Evolutionary conservation across 2,113 vertebrate species (phyloP).

Genomic region (Neolamprologus devosi): DNA sequence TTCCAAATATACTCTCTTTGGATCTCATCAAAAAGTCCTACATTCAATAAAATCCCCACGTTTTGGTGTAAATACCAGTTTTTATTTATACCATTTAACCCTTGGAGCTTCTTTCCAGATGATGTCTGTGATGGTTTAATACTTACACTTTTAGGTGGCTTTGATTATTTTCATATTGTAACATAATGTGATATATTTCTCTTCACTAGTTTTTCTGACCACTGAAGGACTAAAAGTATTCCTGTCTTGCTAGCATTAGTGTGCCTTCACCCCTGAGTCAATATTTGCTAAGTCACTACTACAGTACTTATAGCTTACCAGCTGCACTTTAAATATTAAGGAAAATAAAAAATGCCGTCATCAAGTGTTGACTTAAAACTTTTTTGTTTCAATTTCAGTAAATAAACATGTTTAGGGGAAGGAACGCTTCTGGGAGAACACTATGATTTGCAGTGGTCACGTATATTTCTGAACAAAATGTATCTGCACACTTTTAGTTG

Average conservation of each 20-base stretch:
- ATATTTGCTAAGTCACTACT: background rate
- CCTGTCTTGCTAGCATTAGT: background rate
- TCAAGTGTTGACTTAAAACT: background rate
- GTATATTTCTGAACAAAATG: background rate
- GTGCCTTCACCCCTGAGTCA: background rate
- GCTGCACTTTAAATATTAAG: background rate
- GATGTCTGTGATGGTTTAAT: background rate
- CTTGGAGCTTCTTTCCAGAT: background rate
- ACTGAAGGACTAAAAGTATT: background rate
- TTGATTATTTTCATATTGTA: background rate
- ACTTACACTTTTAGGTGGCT: background rate
- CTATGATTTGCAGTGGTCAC: background rate
- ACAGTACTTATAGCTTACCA: background rate
- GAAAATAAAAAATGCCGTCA: background rate
- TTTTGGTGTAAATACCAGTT: background rate
- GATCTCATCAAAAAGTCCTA: background rate
- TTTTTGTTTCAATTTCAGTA: background rate
- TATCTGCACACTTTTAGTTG: background rate
- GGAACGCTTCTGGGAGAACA: background rate
- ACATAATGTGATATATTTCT: background rate
- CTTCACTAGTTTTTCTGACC: background rate
- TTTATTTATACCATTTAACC: background rate
- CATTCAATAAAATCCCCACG: background rate
- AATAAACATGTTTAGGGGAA: background rate
- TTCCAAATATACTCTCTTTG: background rate